Base-by-base conservation (phyloP, 2,888 invertebrate species). In the Drosophila greeni region DNA sequence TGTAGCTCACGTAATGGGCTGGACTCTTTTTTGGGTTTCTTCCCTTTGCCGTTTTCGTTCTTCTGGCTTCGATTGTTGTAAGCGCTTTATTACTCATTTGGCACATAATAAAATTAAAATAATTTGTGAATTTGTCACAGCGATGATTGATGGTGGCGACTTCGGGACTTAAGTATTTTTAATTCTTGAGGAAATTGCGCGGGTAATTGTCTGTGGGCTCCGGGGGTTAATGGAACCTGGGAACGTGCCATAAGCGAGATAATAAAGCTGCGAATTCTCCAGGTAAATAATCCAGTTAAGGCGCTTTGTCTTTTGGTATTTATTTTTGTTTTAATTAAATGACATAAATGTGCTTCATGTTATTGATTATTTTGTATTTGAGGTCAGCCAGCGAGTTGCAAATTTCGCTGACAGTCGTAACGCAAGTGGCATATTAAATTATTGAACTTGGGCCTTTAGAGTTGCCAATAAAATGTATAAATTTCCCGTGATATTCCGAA, bases 1-100 rank as follows among this genome's bases (percentile, higher is more conserved):
- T 77, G 83, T 75, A 81, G 76, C 69, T 62, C 73, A 71, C 61
- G 73, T 82, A 77, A 82, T 82, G 61, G 61, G 36, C 55, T 71
- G 78, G 77, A 73, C 71, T 70, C 77, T 77, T 64, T 70, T 72
- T 76, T 77, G 47, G 53, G 42, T 39, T 42, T 45, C 52, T 37
- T 43, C 14, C 40, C 56, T 26, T n/a, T 14, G 11, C 1, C 42
- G 36, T 43, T 34, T 36, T 31, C 51, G 26, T 39, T 52, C 52
- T 53, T 53, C 39, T 24, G 52, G 18, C 26, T 31, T 24, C 33
- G 18, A 37, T 51, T 66, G 54, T 40, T 48, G 37, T 31, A 31
- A 60, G 49, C 60, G 51, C 36, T 34, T 70, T 62, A 58, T 82
- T 70, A 70, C 57, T 74, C 77, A 74, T 48, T 61, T 60, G 47